Percentiles rank a stretch among this genome's conserved stretches.
Conservation (phyloP, 2,888 invertebrate species). For the Sicus ferrugineus region DNA sequence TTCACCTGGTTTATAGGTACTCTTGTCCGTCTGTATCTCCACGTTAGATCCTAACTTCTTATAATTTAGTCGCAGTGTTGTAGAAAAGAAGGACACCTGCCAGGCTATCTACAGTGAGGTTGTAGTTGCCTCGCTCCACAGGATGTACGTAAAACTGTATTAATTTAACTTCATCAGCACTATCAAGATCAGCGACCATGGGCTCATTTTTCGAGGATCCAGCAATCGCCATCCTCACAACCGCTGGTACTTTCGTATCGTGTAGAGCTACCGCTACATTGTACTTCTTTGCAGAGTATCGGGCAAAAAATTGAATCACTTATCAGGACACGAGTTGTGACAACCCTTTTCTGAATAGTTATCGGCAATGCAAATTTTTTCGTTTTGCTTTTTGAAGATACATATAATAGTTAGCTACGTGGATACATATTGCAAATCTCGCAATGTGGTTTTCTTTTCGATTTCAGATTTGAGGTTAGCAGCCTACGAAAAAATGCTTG, state of each 20-base stretch:
- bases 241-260: constrained; percentile 50
- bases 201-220: constrained; percentile 53
- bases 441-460: not conserved
- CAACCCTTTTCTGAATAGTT: no score
- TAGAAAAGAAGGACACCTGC: constrained; percentile 76
- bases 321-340: no score
- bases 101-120: constrained; percentile 75
- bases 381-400: no score
- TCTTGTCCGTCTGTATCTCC: constrained; percentile 90
- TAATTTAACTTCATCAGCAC: constrained; percentile 48
- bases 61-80: constrained; percentile 76
- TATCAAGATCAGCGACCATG: constrained; percentile 48
- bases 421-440: no score
- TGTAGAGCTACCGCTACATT: constrained; percentile 77
- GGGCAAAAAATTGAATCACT: no score
- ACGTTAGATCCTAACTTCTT: constrained; percentile 65
- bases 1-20: constrained; percentile 89
- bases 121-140: constrained; percentile 71
- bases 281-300: constrained; percentile 81
- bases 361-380: no score
- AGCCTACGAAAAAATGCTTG: no score
- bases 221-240: constrained; percentile 53
- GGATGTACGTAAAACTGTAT: constrained; percentile 51
- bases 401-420: no score
- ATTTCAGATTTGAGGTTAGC: no score